phyloP scores from a whole-genome alignment of 2,888 invertebrate genomes.

The Pseudolycoriella hygida region DNA sequence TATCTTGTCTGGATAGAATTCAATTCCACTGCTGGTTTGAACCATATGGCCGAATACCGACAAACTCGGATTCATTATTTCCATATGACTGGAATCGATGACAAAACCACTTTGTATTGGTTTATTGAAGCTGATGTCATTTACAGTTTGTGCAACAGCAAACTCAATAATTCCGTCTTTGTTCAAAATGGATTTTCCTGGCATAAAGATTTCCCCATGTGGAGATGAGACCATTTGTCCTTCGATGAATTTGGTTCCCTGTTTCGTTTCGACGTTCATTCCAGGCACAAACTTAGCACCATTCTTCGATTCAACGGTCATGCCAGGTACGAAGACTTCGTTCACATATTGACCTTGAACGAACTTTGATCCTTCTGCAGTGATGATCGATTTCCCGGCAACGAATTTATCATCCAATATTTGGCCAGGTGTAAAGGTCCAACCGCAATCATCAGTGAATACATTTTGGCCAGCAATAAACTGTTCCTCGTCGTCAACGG shows the following conservation, averaged over 20 bases:
- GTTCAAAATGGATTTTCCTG: constrained; percentile 37
- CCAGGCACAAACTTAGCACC: constrained; percentile 39
- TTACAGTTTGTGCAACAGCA: constrained; percentile 37
- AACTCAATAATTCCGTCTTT: constrained; percentile 35
- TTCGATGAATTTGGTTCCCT: constrained; percentile 45
- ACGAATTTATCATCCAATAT: constrained; percentile 37
- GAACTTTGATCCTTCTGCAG: constrained; percentile 42
- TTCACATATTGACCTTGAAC: constrained; percentile 44
- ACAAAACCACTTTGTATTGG: constrained; percentile 36
- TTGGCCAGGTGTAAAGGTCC: constrained; percentile 50
- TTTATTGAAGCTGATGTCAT: constrained; percentile 37
- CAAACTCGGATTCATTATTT: constrained; percentile 33
- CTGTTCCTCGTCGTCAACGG: constrained; percentile 38
- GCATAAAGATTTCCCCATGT: constrained; percentile 41
- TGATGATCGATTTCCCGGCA: constrained; percentile 44
- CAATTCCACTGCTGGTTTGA: constrained; percentile 43
- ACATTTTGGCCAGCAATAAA: constrained; percentile 48
- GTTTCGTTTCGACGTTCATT: constrained; percentile 40
- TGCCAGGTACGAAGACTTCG: constrained; percentile 39
- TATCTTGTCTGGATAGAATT: constrained; percentile 36
- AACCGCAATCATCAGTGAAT: constrained; percentile 31
- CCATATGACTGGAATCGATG: constrained; percentile 36
- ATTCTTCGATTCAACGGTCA: constrained; percentile 30
- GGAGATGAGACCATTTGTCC: constrained; percentile 43
- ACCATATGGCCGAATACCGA: constrained; percentile 48